phyloP scores from a whole-genome alignment of 2,888 invertebrate species.

The Drosophila lacicola region DNA sequence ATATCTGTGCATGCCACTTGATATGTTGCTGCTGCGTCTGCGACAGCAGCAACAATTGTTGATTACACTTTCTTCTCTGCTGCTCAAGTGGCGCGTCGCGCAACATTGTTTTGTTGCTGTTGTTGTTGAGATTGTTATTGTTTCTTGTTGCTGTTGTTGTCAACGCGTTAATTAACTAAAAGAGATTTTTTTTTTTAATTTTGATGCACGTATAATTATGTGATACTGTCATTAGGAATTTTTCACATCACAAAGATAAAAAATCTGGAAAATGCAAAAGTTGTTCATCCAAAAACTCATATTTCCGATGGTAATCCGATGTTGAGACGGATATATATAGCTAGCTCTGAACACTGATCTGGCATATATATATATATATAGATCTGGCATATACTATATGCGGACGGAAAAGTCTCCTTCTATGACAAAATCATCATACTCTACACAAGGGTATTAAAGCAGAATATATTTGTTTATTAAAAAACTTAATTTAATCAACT shows the following conservation, averaged over 20 bases:
- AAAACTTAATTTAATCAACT: conserved; percentile 12
- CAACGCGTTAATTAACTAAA: conserved; percentile 46
- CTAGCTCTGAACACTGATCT: no score
- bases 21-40: conserved; percentile 5
- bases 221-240: background rate
- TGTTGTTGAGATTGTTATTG: conserved; percentile 29
- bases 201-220: background rate
- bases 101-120: conserved; percentile 6
- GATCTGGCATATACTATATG: no score
- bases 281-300: no score
- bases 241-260: background rate
- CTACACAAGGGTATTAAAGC: no score
- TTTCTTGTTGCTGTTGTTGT: conserved; percentile 29
- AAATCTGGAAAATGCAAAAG: background rate
- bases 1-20: conserved; percentile 33
- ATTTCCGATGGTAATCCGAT: no score
- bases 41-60: conserved; percentile 28
- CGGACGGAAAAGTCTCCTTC: no score
- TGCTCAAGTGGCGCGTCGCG: conserved; percentile 9
- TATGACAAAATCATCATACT: no score
- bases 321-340: no score
- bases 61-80: conserved; percentile 51
- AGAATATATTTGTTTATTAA: conserved; percentile 26
- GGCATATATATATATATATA: background rate
- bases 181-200: conserved; percentile 20